A percentile compares a stretch with the other conserved stretches of the same genome.
Evolutionary conservation across 2,797 vertebrate genomes (phyloP).

Genomic region (Hemibagrus guttatus): DNA sequence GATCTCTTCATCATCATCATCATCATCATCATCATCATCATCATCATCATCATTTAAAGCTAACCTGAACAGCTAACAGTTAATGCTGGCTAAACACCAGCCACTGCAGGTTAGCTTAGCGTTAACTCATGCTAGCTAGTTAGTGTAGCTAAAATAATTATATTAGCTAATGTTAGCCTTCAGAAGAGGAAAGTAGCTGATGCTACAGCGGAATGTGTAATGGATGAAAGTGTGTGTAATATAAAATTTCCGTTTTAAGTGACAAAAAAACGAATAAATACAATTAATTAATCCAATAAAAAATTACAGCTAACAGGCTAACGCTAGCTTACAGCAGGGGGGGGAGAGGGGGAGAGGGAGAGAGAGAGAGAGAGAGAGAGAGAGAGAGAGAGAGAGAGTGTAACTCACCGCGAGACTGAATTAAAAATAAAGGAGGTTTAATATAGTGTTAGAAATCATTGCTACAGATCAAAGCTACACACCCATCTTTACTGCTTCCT

Average conservation of each 20-base stretch:
- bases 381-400: neutral
- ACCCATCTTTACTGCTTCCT: neutral
- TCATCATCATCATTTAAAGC: neutral
- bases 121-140: neutral
- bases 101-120: neutral
- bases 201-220: neutral
- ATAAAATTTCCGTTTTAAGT: neutral
- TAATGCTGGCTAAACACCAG: neutral
- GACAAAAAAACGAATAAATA: neutral
- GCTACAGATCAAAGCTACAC: neutral
- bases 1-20: too few relatives aligned
- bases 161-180: neutral
- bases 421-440: neutral
- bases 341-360: neutral
- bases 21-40: too few relatives aligned
- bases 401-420: neutral
- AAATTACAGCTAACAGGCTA: constrained; percentile 5
- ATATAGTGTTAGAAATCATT: neutral
- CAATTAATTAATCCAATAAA: too few relatives aligned
- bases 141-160: neutral
- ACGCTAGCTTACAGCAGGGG: neutral
- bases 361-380: neutral
- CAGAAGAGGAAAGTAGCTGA: neutral
- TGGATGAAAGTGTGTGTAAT: too few relatives aligned
- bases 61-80: neutral